A percentile compares a stretch with the other conserved stretches of the same genome.
Evolutionary conservation across 2,888 invertebrate species (phyloP).

Genomic region (Phasia obesa): DNA sequence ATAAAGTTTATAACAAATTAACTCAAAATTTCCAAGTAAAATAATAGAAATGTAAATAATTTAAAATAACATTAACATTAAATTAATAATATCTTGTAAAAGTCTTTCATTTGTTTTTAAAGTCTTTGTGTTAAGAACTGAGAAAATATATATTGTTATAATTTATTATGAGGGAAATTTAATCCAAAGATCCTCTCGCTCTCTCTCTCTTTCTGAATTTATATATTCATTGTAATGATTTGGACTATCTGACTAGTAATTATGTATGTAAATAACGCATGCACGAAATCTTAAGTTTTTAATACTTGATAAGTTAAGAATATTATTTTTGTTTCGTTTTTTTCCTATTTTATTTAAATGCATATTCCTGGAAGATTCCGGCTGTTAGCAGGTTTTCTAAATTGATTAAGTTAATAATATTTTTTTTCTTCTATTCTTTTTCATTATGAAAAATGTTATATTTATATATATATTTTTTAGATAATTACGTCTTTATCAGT

Average conservation of each 20-base stretch:
- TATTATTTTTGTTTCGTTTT: background rate
- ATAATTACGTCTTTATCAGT: too few species aligned
- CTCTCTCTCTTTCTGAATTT: slow-evolving; percentile 17
- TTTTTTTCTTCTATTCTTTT: slow-evolving; percentile 1
- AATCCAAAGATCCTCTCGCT: background rate
- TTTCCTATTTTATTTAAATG: slow-evolving; percentile 53
- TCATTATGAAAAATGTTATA: slow-evolving; percentile 29
- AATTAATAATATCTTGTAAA: slow-evolving; percentile 34
- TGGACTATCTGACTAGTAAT: slow-evolving; percentile 64
- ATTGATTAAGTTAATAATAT: slow-evolving; percentile 35
- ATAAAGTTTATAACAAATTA: background rate
- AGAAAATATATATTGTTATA: slow-evolving; percentile 33
- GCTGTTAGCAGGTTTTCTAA: slow-evolving; percentile 48
- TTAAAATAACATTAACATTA: slow-evolving; percentile 3
- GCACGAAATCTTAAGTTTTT: slow-evolving; percentile 52
- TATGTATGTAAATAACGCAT: slow-evolving; percentile 53
- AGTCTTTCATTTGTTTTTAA: slow-evolving; percentile 58
- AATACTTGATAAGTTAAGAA: slow-evolving; percentile 42
- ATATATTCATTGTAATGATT: slow-evolving; percentile 34
- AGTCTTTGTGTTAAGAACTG: slow-evolving; percentile 55
- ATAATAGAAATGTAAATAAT: background rate
- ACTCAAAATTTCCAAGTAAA: slow-evolving; percentile 9
- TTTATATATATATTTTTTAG: background rate
- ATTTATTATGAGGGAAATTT: background rate
- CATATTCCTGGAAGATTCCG: slow-evolving; percentile 63